Base-by-base conservation (phyloP, 2,113 vertebrate species). In the Anarrhichthys ocellatus region DNA sequence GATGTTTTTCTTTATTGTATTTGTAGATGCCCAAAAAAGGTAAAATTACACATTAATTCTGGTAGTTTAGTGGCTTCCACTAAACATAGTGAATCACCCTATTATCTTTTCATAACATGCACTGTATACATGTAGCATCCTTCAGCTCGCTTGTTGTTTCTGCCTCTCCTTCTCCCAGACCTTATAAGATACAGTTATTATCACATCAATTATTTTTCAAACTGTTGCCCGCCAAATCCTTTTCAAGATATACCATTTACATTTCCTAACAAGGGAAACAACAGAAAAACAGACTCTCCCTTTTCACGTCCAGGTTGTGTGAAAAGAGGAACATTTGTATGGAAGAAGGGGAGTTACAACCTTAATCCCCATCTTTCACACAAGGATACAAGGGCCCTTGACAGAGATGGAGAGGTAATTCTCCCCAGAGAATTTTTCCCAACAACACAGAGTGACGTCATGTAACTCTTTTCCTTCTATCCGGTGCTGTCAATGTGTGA, bases 401-500 rank as follows among this genome's bases (percentile, higher is more conserved):
- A 69, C 69, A 67, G 63, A 76, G 40, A 81, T 65, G 69, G 52
- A 27, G 58, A 46, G 29, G 67, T 59, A 4, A 52, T 59, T 80
- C 76, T 24, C 17, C 24, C 38, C 4, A 32, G 58, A 76, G 76
- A 46, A 13, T 42, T 69, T 76, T 73, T 24, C 73, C 44, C 9
- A 11, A 87, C 80, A 85, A 87, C 75, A 78, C 44, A 80, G 72
- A 75, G 63, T 6, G 14, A 29, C 14, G 18, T 46, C 50, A 80
- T 66, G 72, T 7, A 66, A 8, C 44, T 66, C 29, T 13, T 74
- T 68, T 66, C 32, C 24, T 61, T 62, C 63, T 15, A 71, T 75
- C 54, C 56, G 73, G 10, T 5, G 36, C 38, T 66, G 11, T 38
- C 58, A 56, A 17, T 13, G 46, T 70, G 74, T 71, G 27, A 34